Percentiles rank a stretch among this genome's conserved stretches.
Evolutionary conservation across 2,113 vertebrate genomes (phyloP).

Genomic region (Lagopus leucura): DNA sequence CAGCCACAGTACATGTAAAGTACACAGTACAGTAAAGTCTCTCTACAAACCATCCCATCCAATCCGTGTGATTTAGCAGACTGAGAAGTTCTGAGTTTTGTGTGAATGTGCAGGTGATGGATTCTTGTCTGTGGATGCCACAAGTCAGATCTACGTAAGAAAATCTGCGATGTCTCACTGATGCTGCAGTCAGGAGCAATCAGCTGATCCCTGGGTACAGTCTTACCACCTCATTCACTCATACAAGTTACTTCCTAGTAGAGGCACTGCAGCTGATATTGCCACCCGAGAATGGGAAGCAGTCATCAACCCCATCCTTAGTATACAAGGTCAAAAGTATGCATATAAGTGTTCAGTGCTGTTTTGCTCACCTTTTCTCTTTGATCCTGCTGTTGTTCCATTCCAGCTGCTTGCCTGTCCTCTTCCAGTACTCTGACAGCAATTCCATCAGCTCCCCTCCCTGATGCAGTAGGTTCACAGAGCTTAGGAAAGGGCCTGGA

Average conservation of each 20-base stretch:
- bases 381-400: background rate
- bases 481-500: background rate
- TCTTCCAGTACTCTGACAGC: background rate
- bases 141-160: background rate
- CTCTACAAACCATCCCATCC: background rate
- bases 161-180: background rate
- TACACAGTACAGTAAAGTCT: background rate
- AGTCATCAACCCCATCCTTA: background rate
- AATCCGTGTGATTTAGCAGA: background rate
- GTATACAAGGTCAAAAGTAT: fast-evolving
- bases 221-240: background rate
- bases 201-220: background rate
- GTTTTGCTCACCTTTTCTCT: background rate
- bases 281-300: background rate
- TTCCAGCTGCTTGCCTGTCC: background rate
- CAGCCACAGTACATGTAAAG: fast-evolving
- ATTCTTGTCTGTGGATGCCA: background rate
- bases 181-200: background rate
- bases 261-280: background rate
- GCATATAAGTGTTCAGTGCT: background rate
- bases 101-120: background rate
- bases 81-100: background rate
- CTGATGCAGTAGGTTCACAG: background rate
- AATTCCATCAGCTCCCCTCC: background rate
- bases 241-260: background rate